Conservation (phyloP, 2,888 invertebrate genomes). For the Carpatolechia fugitivella region DNA sequence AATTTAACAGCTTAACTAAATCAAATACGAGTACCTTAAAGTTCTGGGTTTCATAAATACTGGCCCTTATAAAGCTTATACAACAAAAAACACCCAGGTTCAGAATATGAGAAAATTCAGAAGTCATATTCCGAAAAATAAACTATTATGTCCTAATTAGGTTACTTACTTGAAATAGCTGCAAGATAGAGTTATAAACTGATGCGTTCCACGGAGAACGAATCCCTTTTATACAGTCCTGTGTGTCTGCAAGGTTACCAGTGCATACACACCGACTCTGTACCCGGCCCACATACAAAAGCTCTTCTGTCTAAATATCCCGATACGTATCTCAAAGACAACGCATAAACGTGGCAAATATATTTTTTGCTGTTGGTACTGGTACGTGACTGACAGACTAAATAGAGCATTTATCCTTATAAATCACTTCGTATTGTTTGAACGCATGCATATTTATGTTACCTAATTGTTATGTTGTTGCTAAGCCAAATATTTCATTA, state of each 20-base stretch:
- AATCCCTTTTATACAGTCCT: conserved; percentile 1
- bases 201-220: neutral
- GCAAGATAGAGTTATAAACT: neutral
- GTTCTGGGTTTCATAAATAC: too few relatives aligned
- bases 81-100: too few relatives aligned
- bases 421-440: neutral
- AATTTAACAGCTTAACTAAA: too few relatives aligned
- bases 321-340: neutral
- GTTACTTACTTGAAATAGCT: neutral
- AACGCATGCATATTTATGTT: neutral
- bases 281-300: neutral
- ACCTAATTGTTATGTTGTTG: neutral
- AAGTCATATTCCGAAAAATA: too few relatives aligned
- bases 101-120: too few relatives aligned
- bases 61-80: too few relatives aligned
- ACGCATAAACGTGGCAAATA: neutral
- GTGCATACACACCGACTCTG: neutral
- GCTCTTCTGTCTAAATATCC: conserved; percentile 3
- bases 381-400: conserved; percentile 6
- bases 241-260: conserved; percentile 10
- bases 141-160: neutral
- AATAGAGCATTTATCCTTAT: neutral
- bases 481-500: neutral
- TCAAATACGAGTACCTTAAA: too few relatives aligned
- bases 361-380: neutral